These are phyloP conservation scores for Phoxinus phoxinus DNA, from an alignment of 2,113 vertebrate genomes.

Conservation along the genomic window DNA sequence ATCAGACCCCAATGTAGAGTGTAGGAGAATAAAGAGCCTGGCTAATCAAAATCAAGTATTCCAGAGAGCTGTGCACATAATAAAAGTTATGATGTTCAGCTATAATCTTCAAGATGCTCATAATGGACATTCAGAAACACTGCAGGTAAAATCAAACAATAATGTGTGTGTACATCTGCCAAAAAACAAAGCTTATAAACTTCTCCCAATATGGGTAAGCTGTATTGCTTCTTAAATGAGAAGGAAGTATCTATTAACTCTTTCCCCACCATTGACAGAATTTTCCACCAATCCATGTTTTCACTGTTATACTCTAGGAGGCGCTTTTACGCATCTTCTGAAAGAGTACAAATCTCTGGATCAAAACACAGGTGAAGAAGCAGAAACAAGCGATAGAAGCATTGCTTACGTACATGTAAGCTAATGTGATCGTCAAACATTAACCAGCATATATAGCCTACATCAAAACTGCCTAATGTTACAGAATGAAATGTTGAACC, in stretches of 20 bases:
- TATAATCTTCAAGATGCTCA: neutral
- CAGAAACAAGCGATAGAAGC: too few species aligned
- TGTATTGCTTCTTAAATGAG: neutral
- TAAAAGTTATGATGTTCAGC: neutral
- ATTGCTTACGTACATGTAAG: too few species aligned
- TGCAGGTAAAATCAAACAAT: neutral
- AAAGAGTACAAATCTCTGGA: too few species aligned
- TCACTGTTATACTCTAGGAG: too few species aligned
- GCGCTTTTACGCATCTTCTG: too few species aligned
- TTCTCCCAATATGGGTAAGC: neutral
- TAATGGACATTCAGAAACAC: neutral
- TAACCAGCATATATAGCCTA: too few species aligned
- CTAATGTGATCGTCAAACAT: too few species aligned
- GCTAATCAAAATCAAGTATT: constrained; percentile 17
- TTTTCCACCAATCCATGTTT: too few species aligned
- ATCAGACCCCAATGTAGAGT: neutral
- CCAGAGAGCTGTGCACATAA: neutral
- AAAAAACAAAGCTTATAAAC: neutral
- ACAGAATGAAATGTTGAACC: too few species aligned
- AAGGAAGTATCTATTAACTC: neutral
- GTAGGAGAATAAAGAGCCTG: neutral
- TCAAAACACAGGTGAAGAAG: too few species aligned
- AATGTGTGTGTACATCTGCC: neutral
- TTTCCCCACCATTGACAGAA: too few species aligned
- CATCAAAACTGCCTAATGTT: too few species aligned